Evolutionary conservation across 2,888 invertebrate genomes (phyloP), one percentile per base, ranked within the genome.

Genomic region (Noctua janthina): DNA sequence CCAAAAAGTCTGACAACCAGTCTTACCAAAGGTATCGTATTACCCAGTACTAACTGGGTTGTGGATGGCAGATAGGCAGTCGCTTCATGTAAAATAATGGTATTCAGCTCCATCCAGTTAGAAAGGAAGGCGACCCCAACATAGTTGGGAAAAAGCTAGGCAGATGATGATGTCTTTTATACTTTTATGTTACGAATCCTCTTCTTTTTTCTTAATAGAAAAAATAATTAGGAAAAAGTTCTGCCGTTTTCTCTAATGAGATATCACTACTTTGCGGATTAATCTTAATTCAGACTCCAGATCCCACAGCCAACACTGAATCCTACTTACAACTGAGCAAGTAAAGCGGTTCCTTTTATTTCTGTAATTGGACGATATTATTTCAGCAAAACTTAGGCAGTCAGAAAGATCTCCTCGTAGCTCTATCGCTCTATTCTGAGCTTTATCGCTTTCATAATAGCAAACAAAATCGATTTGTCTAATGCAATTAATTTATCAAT

Each of bases 191-290:
- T 20, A 69, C 15, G 62, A 17, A 17, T 35, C 8, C 1, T 35
- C 8, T 35, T 35, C 10, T 66, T 17, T 49, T 66, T n/a, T 35
- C 8, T 6, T 17, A 11, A 56, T 10, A 67, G 20, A 39, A 59
- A 78, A 78, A 56, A 29, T 29, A 39, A 59, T 74, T 43, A 78
- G 8, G 17, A 54, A 54, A 78, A 29, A 17, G 62, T 7, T 35
- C 59, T 0, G 29, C 29, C 35, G 4, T 35, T 43, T n/a, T 62
- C 29, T 23, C n/a, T 17, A 51, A 64, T 62, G n/a, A 64, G 11
- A 64, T 77, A 64, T 51, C 17, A 43, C 15, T 76, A 62, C 13
- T 51, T 17, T 3, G 15, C 29, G 7, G 11, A 64, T n/a, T 76
- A 43, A 51, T 77, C 49, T 49, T 20, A 10, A 77, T 49, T n/a